These are phyloP conservation scores for Actinemys pallida DNA, from an alignment of 2,113 vertebrate species.

Conservation along the genomic window DNA sequence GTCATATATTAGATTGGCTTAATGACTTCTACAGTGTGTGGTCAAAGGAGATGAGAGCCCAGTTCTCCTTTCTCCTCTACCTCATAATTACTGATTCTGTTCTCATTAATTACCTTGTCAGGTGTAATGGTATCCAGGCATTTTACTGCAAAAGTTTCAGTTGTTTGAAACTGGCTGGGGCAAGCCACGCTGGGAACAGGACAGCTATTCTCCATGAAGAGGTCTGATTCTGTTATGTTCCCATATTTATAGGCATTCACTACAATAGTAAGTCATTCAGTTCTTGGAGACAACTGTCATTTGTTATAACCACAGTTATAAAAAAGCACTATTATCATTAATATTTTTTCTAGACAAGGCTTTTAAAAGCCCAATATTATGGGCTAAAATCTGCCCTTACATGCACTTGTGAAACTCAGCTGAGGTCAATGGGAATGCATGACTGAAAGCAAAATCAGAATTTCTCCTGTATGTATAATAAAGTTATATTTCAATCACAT, in stretches of 20 bases:
- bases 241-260: background rate
- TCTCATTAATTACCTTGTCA: background rate
- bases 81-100: background rate
- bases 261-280: background rate
- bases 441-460: background rate
- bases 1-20: fast-evolving
- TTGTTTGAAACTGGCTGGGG: background rate
- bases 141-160: background rate
- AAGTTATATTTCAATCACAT: background rate
- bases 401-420: background rate
- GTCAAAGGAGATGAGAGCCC: background rate
- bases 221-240: background rate
- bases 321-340: background rate
- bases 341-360: background rate
- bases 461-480: background rate
- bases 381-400: background rate
- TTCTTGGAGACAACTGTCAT: background rate
- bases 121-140: fast-evolving
- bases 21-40: background rate
- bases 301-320: background rate
- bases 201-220: background rate
- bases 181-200: background rate
- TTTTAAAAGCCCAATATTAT: background rate
- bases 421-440: background rate
- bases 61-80: background rate